These are phyloP conservation scores for Phocides pigmalion DNA, from an alignment of 1,140 invertebrate species.

Conservation along the genomic window DNA sequence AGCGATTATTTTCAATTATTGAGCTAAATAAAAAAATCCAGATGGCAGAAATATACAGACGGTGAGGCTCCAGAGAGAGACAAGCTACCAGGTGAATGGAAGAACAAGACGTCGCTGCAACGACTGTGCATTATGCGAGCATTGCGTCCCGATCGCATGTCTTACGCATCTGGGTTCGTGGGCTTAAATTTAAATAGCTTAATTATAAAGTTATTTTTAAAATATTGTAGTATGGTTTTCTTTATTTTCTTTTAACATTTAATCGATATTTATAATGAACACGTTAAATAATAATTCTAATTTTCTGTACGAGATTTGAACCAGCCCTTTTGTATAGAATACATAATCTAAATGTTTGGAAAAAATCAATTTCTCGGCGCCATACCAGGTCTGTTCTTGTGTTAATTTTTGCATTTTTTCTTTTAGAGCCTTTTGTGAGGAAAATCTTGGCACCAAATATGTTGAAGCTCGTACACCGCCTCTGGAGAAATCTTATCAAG, in stretches of 20 bases:
- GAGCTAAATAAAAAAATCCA: conserved; percentile 34
- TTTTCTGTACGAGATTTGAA: too few species aligned
- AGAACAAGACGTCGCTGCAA: conserved; percentile 94
- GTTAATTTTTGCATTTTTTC: neutral
- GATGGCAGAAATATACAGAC: conserved; percentile 96
- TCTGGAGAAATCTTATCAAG: conserved; percentile 94
- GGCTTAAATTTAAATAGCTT: neutral
- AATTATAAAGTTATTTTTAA: too few species aligned
- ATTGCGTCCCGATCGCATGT: conserved; percentile 95
- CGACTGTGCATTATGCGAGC: conserved; percentile 96
- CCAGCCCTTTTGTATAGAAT: too few species aligned
- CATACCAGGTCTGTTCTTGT: too few species aligned
- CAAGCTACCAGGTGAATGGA: conserved; percentile 98
- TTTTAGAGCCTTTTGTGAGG: conserved; percentile 87
- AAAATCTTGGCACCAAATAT: conserved; percentile 94
- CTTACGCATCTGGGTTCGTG: conserved; percentile 85
- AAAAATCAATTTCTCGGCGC: too few species aligned
- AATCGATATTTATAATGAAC: too few species aligned
- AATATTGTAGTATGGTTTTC: too few species aligned
- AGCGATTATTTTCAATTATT: too few species aligned
- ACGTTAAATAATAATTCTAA: too few species aligned
- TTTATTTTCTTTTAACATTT: too few species aligned
- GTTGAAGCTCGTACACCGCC: conserved; percentile 90
- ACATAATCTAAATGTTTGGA: too few species aligned
- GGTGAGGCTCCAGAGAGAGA: conserved; percentile 96